phyloP scores from a whole-genome alignment of 2,888 invertebrate genomes.

The Onchidella celtica region DNA sequence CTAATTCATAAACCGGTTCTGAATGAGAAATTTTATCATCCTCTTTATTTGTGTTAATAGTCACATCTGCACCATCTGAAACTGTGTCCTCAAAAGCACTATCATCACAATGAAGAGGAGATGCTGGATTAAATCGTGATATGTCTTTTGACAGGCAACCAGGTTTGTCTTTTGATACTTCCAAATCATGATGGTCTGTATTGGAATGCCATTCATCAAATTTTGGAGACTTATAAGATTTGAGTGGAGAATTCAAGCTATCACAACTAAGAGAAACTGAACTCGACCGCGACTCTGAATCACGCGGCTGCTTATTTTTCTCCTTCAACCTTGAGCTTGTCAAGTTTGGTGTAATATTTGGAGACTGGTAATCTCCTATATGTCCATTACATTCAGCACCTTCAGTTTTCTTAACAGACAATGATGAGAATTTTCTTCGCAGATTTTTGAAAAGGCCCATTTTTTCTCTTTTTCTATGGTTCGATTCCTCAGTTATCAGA shows the following conservation, averaged over 20 bases:
- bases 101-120: constrained; percentile 47
- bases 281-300: constrained; percentile 59
- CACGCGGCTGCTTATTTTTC: constrained; percentile 62
- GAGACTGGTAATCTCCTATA: constrained; percentile 57
- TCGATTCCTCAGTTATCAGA: constrained; percentile 35
- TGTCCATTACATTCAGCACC: constrained; percentile 57
- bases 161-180: constrained; percentile 64
- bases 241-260: constrained; percentile 66
- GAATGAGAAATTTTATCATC: constrained; percentile 44
- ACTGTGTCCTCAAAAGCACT: constrained; percentile 35
- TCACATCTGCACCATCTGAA: constrained; percentile 34
- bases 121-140: constrained; percentile 64
- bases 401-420: constrained; percentile 62
- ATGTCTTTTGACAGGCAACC: constrained; percentile 72
- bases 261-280: constrained; percentile 70
- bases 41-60: constrained; percentile 20
- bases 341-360: constrained; percentile 57
- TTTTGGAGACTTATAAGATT: constrained; percentile 61
- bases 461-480: constrained; percentile 61
- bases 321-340: constrained; percentile 64
- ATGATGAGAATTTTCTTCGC: constrained; percentile 63
- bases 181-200: constrained; percentile 65
- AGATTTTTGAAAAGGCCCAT: constrained; percentile 69
- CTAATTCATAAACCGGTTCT: constrained; percentile 45
- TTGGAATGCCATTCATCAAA: constrained; percentile 67